phyloP scores from a whole-genome alignment of 2,888 invertebrate genomes.

The Thymelicus sylvestris region DNA sequence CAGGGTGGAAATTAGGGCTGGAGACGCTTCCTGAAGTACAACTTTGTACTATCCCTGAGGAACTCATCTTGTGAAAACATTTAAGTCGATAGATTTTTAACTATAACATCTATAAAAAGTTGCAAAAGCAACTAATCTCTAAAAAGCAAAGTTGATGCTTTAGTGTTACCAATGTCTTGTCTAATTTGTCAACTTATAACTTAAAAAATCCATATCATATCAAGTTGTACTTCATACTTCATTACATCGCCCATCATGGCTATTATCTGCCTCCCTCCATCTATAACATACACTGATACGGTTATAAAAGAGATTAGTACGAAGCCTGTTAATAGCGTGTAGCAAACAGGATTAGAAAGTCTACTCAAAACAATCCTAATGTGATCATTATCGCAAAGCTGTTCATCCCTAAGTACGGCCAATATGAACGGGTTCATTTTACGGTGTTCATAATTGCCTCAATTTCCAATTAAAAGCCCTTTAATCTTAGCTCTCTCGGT shows the following conservation, averaged over 20 bases:
- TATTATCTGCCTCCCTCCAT: no score
- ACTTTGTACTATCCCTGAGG: constrained; percentile 12
- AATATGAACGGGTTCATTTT: constrained; percentile 1
- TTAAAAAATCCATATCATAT: no score
- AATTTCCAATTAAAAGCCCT: constrained; percentile 31
- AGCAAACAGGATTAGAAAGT: not conserved
- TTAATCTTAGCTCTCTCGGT: constrained; percentile 23
- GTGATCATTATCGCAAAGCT: not conserved
- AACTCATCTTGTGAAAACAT: constrained; percentile 17
- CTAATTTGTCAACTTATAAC: no score
- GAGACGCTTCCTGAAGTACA: constrained; percentile 24
- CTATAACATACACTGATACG: no score
- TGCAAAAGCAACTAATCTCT: no score
- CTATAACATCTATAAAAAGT: no score
- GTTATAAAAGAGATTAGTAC: no score
- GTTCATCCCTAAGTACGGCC: not conserved
- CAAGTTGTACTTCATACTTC: no score
- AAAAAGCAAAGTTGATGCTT: no score
- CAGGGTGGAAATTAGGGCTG: constrained; percentile 51
- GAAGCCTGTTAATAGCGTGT: not conserved
- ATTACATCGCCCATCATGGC: no score
- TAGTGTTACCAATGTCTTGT: no score
- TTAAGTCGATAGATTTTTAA: no score
- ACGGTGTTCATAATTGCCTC: constrained; percentile 7
- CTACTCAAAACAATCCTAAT: not conserved